Conservation (phyloP, 2,888 invertebrate species). For the Leptopilina syphax region DNA sequence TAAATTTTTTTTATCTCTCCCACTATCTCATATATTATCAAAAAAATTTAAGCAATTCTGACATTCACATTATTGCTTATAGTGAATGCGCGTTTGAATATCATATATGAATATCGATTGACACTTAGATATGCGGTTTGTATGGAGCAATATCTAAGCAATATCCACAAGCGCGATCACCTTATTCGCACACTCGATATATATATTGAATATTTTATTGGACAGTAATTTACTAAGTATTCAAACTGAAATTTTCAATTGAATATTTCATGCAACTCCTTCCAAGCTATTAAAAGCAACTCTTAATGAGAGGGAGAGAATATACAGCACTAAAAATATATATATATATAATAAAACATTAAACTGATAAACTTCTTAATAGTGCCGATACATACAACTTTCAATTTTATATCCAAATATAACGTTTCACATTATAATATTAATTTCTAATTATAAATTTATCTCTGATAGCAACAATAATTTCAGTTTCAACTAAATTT, state of each 20-base stretch:
- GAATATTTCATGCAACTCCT: not conserved
- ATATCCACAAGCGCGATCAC: constrained; percentile 16
- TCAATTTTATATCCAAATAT: no score
- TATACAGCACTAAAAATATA: not conserved
- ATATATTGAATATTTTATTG: constrained; percentile 17
- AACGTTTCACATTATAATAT: no score
- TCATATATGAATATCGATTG: constrained; percentile 29
- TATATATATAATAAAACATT: not conserved
- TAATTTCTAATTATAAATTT: no score
- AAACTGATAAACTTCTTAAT: no score
- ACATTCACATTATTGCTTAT: constrained; percentile 13
- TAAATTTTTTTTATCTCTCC: not conserved
- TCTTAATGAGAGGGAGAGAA: not conserved
- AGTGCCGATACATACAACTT: no score
- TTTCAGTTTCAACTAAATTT: no score
- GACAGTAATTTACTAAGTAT: constrained; percentile 12
- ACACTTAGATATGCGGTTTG: constrained; percentile 29
- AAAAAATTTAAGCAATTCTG: not conserved
- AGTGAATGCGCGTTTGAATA: constrained; percentile 15
- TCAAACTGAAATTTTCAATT: constrained; percentile 1
- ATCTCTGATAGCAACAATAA: no score
- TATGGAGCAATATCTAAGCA: constrained; percentile 30
- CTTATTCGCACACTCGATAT: constrained; percentile 1
- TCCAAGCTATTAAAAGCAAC: not conserved
- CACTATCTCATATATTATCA: not conserved